Evolutionary conservation across 2,113 vertebrate genomes (phyloP).

Genomic region (Mormoops blainvillei): DNA sequence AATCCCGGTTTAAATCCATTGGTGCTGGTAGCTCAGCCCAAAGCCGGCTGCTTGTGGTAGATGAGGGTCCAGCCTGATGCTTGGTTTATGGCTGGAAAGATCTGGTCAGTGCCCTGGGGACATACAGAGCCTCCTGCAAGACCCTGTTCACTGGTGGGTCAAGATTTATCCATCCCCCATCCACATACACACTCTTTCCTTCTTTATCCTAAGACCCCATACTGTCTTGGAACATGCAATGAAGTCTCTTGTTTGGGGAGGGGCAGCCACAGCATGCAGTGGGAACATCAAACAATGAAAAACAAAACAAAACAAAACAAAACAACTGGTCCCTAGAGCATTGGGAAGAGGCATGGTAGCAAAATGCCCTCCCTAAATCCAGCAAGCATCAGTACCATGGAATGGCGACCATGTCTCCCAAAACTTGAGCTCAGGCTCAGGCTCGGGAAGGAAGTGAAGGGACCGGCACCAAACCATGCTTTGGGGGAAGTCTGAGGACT

Average conservation of each 20-base stretch:
- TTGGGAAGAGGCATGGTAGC: conserved; percentile 45
- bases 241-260: conserved; percentile 56
- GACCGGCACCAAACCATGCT: conserved; percentile 53
- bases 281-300: conserved; percentile 55
- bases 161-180: not conserved
- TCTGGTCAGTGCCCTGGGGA: conserved; percentile 26
- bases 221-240: conserved; percentile 76
- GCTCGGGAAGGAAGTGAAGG: conserved; percentile 15
- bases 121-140: conserved; percentile 26
- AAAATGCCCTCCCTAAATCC: conserved; percentile 50
- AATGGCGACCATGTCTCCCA: conserved; percentile 18
- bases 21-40: conserved; percentile 26
- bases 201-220: conserved; percentile 41
- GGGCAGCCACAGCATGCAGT: conserved; percentile 69
- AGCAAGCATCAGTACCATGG: conserved; percentile 58
- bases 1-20: conserved; percentile 41
- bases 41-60: not conserved
- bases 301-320: conserved; percentile 19
- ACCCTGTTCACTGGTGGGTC: conserved; percentile 20
- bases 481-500: conserved; percentile 14
- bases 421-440: conserved; percentile 35
- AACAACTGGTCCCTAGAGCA: conserved; percentile 55
- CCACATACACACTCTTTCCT: conserved; percentile 10
- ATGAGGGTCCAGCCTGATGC: conserved; percentile 13
- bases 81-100: conserved; percentile 47